These are phyloP conservation scores for Nothura maculosa DNA, from an alignment of 2,797 vertebrate species.

Conservation along the genomic window DNA sequence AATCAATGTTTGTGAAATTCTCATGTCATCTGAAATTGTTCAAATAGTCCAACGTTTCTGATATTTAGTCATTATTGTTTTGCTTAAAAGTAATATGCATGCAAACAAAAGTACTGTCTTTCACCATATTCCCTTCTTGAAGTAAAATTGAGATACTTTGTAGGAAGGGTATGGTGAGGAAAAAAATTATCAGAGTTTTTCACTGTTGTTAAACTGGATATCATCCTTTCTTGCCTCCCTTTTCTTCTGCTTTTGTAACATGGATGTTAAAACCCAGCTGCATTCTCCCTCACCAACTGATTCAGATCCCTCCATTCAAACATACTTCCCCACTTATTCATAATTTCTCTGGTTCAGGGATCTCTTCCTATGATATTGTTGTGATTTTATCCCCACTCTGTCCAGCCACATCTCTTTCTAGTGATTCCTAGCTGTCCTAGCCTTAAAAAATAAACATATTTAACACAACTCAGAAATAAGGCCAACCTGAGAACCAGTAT, in stretches of 20 bases:
- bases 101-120: neutral
- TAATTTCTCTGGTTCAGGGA: neutral
- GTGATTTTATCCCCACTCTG: neutral
- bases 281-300: fast-evolving
- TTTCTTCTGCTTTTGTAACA: neutral
- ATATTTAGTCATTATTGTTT: neutral
- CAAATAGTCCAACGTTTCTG: neutral
- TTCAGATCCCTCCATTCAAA: neutral
- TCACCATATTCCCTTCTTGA: neutral
- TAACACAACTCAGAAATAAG: too few relatives aligned
- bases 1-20: neutral
- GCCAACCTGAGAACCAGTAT: neutral
- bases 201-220: neutral
- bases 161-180: neutral
- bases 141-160: neutral
- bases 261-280: neutral
- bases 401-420: neutral
- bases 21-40: neutral
- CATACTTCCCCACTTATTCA: neutral
- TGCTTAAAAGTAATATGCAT: neutral
- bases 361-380: neutral
- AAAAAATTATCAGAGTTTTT: neutral
- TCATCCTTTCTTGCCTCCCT: neutral
- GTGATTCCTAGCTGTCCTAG: neutral
- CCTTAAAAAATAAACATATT: neutral